Evolutionary conservation across 2,888 invertebrate genomes (phyloP).

Genomic region (Tachina grossa): DNA sequence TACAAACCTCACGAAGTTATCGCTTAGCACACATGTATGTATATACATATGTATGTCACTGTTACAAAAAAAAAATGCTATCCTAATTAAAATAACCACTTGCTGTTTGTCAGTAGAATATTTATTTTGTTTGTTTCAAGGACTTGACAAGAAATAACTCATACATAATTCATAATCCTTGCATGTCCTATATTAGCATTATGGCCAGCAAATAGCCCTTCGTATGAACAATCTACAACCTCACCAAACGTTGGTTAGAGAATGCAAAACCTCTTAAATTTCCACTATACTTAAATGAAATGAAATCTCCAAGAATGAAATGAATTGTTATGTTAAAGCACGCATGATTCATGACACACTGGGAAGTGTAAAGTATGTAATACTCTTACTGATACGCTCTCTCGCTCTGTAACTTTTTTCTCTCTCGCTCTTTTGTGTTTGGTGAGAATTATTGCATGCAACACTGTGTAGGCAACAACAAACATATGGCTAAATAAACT

Average conservation of each 20-base stretch:
- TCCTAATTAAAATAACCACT: neutral
- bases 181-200: conserved; percentile 4
- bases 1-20: too few species aligned
- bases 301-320: neutral
- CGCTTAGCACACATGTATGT: too few species aligned
- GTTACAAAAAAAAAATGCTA: too few species aligned
- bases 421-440: neutral
- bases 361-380: neutral
- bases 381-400: neutral
- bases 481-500: conserved; percentile 51
- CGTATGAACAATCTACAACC: neutral
- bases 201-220: neutral
- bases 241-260: neutral
- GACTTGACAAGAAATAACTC: neutral
- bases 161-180: neutral
- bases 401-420: neutral
- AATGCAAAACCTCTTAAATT: conserved; percentile 5
- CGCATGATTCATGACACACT: conserved; percentile 44
- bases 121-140: neutral
- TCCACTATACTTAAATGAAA: conserved; percentile 16
- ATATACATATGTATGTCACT: too few species aligned
- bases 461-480: conserved; percentile 2
- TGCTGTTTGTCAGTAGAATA: neutral
- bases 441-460: neutral
- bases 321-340: neutral